Conservation (phyloP, 2,113 vertebrate species). For the Speoplatyrhinus poulsoni region DNA sequence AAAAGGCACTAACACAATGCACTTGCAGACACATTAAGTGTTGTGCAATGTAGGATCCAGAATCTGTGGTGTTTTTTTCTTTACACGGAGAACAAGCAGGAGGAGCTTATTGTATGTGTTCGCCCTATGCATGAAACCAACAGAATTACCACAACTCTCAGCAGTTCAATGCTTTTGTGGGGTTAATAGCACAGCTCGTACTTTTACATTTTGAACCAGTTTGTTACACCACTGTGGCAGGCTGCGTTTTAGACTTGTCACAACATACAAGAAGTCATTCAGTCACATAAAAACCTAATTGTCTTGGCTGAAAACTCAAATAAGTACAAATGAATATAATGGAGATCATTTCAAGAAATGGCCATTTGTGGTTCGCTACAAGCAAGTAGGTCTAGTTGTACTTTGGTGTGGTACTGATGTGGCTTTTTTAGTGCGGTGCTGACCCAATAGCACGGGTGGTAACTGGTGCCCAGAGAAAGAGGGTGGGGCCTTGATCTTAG, state of each 20-base stretch:
- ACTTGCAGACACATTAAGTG: not conserved
- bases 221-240: not conserved
- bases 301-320: no score
- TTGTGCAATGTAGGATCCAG: not conserved
- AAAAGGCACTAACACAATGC: no score
- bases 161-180: no score
- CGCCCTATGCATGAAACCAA: no score
- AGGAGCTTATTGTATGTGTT: not conserved
- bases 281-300: no score
- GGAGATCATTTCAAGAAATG: not conserved
- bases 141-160: no score
- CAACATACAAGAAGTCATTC: no score
- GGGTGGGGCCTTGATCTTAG: conserved; percentile 29
- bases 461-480: conserved; percentile 20
- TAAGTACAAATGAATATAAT: not conserved
- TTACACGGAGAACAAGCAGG: no score
- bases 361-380: conserved; percentile 14
- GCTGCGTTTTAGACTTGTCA: no score
- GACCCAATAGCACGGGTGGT: conserved; percentile 4
- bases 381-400: conserved; percentile 21
- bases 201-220: not conserved
- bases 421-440: not conserved
- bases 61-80: no score
- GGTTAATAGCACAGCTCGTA: not conserved
- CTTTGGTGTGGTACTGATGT: not conserved